phyloP scores from a whole-genome alignment of 2,888 invertebrate species.

The Lomographa bimaculata region DNA sequence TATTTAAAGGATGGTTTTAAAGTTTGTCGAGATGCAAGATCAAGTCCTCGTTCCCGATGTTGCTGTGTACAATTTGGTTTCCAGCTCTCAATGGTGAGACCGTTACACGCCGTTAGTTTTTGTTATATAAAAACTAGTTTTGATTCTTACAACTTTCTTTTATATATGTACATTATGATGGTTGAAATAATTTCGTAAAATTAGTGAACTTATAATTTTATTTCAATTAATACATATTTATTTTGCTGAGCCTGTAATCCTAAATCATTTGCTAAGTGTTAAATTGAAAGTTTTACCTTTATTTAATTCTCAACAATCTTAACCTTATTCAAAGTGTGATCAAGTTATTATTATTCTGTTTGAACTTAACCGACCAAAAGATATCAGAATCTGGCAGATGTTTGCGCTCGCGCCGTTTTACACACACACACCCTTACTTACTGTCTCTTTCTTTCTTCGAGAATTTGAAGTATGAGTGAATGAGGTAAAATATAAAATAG shows the following conservation, averaged over 20 bases:
- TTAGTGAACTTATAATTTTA: too few species aligned
- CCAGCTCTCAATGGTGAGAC: constrained; percentile 56
- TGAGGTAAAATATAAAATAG: constrained; percentile 56
- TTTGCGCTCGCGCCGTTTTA: constrained; percentile 64
- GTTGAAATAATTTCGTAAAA: too few species aligned
- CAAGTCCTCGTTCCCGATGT: constrained; percentile 45
- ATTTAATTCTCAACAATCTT: too few species aligned
- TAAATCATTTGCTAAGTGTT: too few species aligned
- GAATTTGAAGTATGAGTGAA: constrained; percentile 30
- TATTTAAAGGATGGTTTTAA: too few species aligned
- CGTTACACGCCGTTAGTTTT: constrained; percentile 58
- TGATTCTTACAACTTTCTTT: constrained; percentile 20
- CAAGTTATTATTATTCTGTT: constrained; percentile 61
- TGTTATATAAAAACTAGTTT: constrained; percentile 36
- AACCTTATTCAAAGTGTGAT: too few species aligned
- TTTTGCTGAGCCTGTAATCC: too few species aligned
- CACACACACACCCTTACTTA: constrained; percentile 44
- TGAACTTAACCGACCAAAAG: constrained; percentile 61
- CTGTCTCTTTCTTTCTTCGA: constrained; percentile 35
- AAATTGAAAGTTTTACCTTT: too few species aligned
- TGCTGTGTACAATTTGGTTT: constrained; percentile 46
- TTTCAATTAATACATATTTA: too few species aligned
- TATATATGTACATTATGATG: too few species aligned
- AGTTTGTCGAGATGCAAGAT: constrained; percentile 47
- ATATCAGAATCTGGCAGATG: constrained; percentile 74